Evolutionary conservation across 2,797 vertebrate species (phyloP), one percentile per base, ranked within the genome.

Genomic region (Sebastes wilsoni): DNA sequence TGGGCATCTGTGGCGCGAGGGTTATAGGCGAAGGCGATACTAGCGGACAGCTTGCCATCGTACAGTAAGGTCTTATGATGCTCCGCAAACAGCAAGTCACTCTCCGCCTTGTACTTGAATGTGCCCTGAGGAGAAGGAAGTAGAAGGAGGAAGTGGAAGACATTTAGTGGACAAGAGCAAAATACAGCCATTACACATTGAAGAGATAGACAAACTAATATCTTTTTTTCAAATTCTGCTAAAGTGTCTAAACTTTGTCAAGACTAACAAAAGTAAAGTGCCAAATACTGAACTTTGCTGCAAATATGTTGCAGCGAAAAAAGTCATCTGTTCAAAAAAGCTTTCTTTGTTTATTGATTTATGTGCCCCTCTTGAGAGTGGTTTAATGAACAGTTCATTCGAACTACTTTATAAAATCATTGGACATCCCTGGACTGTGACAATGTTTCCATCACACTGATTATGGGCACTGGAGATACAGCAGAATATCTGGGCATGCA

Each of bases 71-170:
- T 94, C 89, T 98, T 99, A 85, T 99, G 99, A 91, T 99, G 99
- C 77, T 99, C 99, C 4, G 95, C 97, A 11, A 99, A 98, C 90
- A 99, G 94, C 82, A 99, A 93, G 93, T 99, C 99, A 52, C 98
- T 99, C 95, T 99, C 99, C n/a, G 97, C 97, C 93, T 97, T 98
- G 95, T 99, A 97, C 91, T 98, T 99, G 94, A 99, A 99, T 0
- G 97, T 98, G 76, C 98, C 98, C 99, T 99, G 85, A 28, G 84
- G 34, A 69, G 72, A 20, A 13, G 65, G 52, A 52, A 6, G n/a
- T 0, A 34, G 22, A 52, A 49, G 20, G 28, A 6, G 1, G 18
- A 46, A 6, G 1, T 3, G 9, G 42, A 3, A 58, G 20, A 34
- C 5, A 67, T 32, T 49, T 13, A 60, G 11, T 30, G 7, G 16